Base-by-base conservation (phyloP, 2,797 vertebrate genomes). In the Sarcoramphus papa region DNA sequence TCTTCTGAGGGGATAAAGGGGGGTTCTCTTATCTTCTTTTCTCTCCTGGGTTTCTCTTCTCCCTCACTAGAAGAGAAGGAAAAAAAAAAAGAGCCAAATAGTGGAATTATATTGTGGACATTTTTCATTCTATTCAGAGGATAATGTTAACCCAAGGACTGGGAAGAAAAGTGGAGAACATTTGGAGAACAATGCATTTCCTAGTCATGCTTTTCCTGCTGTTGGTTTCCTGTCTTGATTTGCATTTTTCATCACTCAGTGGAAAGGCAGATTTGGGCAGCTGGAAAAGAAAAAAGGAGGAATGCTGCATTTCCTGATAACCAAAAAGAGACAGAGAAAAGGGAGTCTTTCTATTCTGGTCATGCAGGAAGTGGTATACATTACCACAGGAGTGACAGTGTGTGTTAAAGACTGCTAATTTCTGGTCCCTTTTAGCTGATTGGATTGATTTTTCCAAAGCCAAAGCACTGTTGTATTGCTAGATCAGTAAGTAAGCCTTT, bases 1-100 rank as follows among this genome's bases (percentile, higher is more conserved):
- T 35, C 7, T 73, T 73, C 30, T 54, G 35, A 81, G 22, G 21
- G 15, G 2, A 4, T 7, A 37, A 10, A 65, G 4, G 4, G 8
- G 2, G 2, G 1, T 14, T 67, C 16, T 72, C 6, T 81, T 59
- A 27, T 7, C 31, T 54, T 53, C 24, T 78, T 85, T 59, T 85
- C 13, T 84, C 5, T 67, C 25, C 37, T 91, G 12, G 2, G 3
- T 40, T 74, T 91, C 51, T 54, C 3, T 3, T 77, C 24, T 45
- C 2, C 4, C 14, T 4, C 8, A 3, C 2, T 9, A 82, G 20
- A 70, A 21, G 4, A 54, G 12, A 37, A 21, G 2, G 5, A 8
- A 19, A 43, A 8, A 35, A 24, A 50, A 23, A 45, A 20, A 47
- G 0, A n/a, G 6, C 0, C 11, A 75, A 51, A 68, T 10, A 47